Evolutionary conservation across 2,113 vertebrate genomes (phyloP), one percentile per base, ranked within the genome.

Genomic region (Chamaea fasciata): DNA sequence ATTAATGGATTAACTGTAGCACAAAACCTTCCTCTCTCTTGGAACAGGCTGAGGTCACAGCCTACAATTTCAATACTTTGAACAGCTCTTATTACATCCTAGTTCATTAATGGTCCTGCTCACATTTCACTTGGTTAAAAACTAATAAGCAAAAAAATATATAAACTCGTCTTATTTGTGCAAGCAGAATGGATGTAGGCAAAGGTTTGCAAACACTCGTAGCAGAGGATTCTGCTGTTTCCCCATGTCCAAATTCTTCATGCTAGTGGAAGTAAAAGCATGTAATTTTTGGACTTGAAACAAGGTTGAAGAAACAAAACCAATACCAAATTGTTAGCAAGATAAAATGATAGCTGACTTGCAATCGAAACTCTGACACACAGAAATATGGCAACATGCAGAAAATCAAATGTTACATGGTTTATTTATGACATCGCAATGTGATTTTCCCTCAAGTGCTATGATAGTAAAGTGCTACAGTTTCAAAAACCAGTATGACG

Each of bases 401-500:
- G 64, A 93, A 86, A 87, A 94, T 69, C 39, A 83, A 96, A 88
- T 22, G 6, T 39, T 85, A 39, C 19, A 8, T 57, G 35, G 44
- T 91, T 94, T 94, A 95, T 96, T 97, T 97, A 94, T 88, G 71
- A 67, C 47, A 83, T 39, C 44, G 88, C 52, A 37, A 63, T 37
- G 37, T 60, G 52, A 93, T 92, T 52, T 96, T 82, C 82, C 94
- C 85, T 93, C 71, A 83, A 81, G 93, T 63, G 60, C 62, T 90
- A 33, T 37, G 71, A 67, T 41, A 90, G 87, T 92, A 95, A 95
- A 96, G 93, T 94, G 91, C 78, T 60, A 23, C 53, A 62, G 71
- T 94, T 95, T 94, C 71, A 88, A 90, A 96, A 94, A 74, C 9
- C 79, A 74, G 87, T 59, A 70, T 19, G 78, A 95, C 0, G 15